A percentile compares a stretch with the other conserved stretches of the same genome.
Evolutionary conservation across 2,113 vertebrate species (phyloP).

Genomic region (Stegostoma tigrinum): DNA sequence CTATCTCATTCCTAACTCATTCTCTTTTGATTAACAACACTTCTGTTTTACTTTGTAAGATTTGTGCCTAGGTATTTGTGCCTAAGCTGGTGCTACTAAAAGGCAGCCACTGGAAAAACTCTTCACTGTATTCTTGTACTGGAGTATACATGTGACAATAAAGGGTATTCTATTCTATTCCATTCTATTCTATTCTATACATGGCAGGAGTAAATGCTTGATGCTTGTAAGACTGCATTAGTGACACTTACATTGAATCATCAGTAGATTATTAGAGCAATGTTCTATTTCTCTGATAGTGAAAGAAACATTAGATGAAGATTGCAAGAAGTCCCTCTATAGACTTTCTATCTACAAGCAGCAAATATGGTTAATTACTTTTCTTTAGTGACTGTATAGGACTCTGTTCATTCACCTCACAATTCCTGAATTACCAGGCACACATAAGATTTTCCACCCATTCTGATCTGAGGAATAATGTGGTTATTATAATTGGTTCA

Average conservation of each 20-base stretch:
- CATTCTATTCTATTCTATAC: neutral
- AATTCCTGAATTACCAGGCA: neutral
- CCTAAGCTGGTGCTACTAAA: too few species aligned
- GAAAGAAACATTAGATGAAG: neutral
- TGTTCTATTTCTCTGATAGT: neutral
- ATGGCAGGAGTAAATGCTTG: neutral
- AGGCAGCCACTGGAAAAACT: too few species aligned
- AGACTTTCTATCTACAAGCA: too few species aligned
- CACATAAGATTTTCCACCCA: neutral
- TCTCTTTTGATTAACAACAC: too few species aligned
- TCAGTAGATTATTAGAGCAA: neutral
- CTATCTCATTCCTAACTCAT: too few species aligned
- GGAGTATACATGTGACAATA: too few species aligned
- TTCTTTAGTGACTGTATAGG: neutral
- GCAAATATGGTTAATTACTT: neutral
- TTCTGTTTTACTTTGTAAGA: too few species aligned
- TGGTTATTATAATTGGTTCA: neutral
- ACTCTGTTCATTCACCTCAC: neutral
- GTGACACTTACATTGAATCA: neutral
- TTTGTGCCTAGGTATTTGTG: too few species aligned
- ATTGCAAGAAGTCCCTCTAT: neutral
- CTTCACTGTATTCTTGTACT: too few species aligned
- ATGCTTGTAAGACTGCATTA: neutral
- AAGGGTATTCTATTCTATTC: neutral
- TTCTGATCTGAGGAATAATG: neutral